Base-by-base conservation (phyloP, 1,140 invertebrate genomes). In the Pemphigus obesinymphae region DNA sequence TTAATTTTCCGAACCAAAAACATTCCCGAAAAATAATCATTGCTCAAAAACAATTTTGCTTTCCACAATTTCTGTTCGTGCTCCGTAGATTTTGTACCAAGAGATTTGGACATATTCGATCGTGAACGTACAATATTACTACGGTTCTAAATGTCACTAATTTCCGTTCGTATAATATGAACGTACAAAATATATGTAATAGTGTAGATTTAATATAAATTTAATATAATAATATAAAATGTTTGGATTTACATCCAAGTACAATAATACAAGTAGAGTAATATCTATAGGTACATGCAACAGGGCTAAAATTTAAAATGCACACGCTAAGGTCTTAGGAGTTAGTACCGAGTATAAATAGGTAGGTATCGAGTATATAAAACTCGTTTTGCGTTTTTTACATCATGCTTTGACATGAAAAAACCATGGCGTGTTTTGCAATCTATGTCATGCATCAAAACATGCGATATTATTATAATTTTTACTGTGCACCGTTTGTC, bases 361-460 rank as follows among this genome's bases (percentile, higher is more conserved):
- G 15, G 29, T 61, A 61, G 5, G 26, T 26, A 2, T 43, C 5
- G 1, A n/a, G 10, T 8, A 11, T 10, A 20, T 68, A 13, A 29
- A 26, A 72, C 8, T 11, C 2, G 3, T 73, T 72, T 50, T 20
- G 7, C 3, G 3, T 2, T 50, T 72, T 48, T 72, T 72, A 34
- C 70, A 73, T 73, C 70, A 73, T 73, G 70, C 70, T 73, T 73
- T 50, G 70, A 48, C 70, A 31, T 31, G 20, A 50, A 73, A 48
- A 45, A 48, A 29, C 43, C 43, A 10, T 73, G 26, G 70, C 70
- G 70, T 50, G 70, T 73, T 34, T 23, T 50, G 70, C 45, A 73
- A 73, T 73, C 45, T 73, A 73, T 31, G 70, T 50, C 70, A 73
- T 73, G 70, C 70, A 73, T 50, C 70, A 73, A 73, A 73, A 73